Evolutionary conservation across 2,797 vertebrate genomes (phyloP), one percentile per base, ranked within the genome.

Genomic region (Rhinophrynus dorsalis): DNA sequence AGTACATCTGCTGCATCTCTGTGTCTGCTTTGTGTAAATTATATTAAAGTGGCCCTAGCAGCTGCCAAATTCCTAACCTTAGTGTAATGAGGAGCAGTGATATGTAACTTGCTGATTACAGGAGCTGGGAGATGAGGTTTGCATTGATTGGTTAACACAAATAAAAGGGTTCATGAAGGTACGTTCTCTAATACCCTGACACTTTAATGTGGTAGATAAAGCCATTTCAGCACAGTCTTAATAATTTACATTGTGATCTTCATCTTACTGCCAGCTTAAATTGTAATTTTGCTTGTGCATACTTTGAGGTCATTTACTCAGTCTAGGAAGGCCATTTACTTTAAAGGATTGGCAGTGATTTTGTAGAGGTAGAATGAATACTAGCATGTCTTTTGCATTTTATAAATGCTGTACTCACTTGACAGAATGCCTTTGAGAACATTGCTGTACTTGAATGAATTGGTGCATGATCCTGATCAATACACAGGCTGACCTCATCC

Each of bases 1-100:
- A 86, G 83, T 83, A 82, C 85, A 90, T 87, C 88, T 89, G 87
- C 82, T 87, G 80, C 61, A 84, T 82, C 74, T 74, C 81, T 42
- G 33, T 38, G 13, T 84, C 74, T 71, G 78, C 75, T n/a, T 76
- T 81, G 81, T 85, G 78, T 81, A 84, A 88, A 84, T 84, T 80
- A 85, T 78, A 83, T 83, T 86, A 86, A 87, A 86, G 82, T 77
- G 85, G 80, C 59, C 79, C 83, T 62, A 18, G 79, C 79, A 80
- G 79, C 81, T 72, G 62, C 64, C 74, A 79, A 81, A 80, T 82
- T 69, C 26, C 35, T 30, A 23, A 66, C 13, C 37, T 78, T 10
- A 15, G 24, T 8, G 2, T 32, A 33, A 84, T 82, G 74, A 84
- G 83, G 83, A 81, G 75, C 72, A 73, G 61, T 66, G 74, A 85